Evolutionary conservation across 2,797 vertebrate species (phyloP).

Genomic region (Halcyon chelicuti): DNA sequence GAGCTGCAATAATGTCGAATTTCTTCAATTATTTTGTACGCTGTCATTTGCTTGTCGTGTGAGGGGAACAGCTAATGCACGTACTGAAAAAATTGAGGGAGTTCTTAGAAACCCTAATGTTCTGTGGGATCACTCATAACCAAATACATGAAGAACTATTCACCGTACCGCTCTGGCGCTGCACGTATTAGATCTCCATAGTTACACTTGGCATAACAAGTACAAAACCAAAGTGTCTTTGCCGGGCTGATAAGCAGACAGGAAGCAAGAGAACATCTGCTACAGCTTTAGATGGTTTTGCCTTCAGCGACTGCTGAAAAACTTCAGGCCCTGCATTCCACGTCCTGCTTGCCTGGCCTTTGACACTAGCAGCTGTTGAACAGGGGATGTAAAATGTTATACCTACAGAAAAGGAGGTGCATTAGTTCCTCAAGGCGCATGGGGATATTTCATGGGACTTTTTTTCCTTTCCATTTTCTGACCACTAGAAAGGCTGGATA

Average conservation of each 20-base stretch:
- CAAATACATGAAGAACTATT: background rate
- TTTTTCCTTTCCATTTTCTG: background rate
- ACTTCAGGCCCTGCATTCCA: conserved; percentile 32
- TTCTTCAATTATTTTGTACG: background rate
- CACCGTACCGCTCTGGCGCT: background rate
- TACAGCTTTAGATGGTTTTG: conserved; percentile 61
- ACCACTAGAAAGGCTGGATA: background rate
- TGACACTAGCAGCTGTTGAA: conserved; percentile 27
- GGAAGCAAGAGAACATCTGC: conserved; percentile 74
- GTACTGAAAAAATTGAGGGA: background rate
- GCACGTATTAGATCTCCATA: conserved; percentile 63
- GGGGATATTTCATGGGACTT: background rate
- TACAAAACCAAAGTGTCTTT: conserved; percentile 61
- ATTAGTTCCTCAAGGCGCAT: background rate
- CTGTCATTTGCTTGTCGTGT: background rate
- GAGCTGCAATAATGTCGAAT: background rate
- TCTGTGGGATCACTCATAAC: conserved; percentile 9
- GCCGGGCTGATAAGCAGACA: conserved; percentile 74
- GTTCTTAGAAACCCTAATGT: conserved; percentile 11
- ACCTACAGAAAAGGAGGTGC: background rate
- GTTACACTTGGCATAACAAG: conserved; percentile 70
- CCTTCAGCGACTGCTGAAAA: conserved; percentile 25
- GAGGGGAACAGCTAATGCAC: background rate
- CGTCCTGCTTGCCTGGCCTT: background rate
- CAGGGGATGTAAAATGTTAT: background rate